Evolutionary conservation across 2,888 invertebrate species (phyloP).

Genomic region (Gasteruption jaculator): DNA sequence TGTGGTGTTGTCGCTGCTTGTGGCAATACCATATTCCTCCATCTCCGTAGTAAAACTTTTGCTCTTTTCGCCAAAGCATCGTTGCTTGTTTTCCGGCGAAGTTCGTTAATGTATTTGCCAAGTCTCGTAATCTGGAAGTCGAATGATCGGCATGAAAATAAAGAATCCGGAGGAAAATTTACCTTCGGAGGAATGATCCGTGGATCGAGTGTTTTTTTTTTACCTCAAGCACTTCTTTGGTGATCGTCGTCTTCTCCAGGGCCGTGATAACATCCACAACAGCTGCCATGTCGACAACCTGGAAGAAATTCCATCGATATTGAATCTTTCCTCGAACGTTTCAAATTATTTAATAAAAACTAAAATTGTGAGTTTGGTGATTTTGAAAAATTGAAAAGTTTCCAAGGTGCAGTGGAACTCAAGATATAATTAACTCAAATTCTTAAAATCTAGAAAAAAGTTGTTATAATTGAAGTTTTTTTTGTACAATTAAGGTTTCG

Average conservation of each 20-base stretch:
- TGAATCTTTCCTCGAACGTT: too few species aligned
- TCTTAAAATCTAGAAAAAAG: too few species aligned
- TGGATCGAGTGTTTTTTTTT: not conserved
- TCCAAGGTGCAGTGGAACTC: too few species aligned
- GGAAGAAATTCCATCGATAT: conserved; percentile 23
- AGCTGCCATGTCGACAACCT: conserved; percentile 94
- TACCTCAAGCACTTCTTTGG: conserved; percentile 88
- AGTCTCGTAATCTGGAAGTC: conserved; percentile 80
- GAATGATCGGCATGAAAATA: conserved; percentile 12
- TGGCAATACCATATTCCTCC: conserved; percentile 83
- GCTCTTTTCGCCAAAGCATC: conserved; percentile 82
- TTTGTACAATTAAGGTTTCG: too few species aligned
- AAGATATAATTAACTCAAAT: too few species aligned
- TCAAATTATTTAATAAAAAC: too few species aligned
- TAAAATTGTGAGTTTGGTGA: conserved; percentile 11
- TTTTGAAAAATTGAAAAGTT: too few species aligned
- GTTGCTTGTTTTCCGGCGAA: conserved; percentile 80
- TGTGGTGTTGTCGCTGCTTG: conserved; percentile 40
- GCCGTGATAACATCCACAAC: conserved; percentile 90
- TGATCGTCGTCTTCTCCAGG: conserved; percentile 87
- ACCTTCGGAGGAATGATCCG: not conserved
- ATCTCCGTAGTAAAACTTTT: conserved; percentile 86
- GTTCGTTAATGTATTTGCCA: conserved; percentile 89
- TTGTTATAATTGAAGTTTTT: too few species aligned
- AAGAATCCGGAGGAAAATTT: not conserved